A percentile compares a stretch with the other conserved stretches of the same genome.
phyloP scores from a whole-genome alignment of 2,888 invertebrate species.

The Apodemia zela region DNA sequence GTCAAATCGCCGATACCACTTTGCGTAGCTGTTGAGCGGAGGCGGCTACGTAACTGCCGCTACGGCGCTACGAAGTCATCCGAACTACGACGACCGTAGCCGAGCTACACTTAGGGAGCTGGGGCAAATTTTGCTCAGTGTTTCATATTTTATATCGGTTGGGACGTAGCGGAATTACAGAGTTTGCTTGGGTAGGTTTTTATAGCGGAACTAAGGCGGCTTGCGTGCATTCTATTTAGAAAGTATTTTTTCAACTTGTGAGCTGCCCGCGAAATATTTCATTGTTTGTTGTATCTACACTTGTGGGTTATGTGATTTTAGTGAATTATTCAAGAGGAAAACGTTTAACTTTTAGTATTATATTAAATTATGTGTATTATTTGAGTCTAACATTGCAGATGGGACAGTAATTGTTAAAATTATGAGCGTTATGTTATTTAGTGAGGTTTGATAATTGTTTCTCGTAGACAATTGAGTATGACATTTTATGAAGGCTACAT shows the following conservation, averaged over 20 bases:
- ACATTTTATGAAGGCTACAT: background rate
- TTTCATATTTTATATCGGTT: constrained; percentile 78
- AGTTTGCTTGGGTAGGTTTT: constrained; percentile 75
- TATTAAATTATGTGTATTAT: constrained; percentile 27
- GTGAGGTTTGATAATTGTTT: background rate
- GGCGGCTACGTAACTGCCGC: constrained; percentile 66
- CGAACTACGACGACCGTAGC: constrained; percentile 50
- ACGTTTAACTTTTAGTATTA: constrained; percentile 17
- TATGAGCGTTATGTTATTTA: constrained; percentile 3
- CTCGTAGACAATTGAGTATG: background rate
- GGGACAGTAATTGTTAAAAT: background rate
- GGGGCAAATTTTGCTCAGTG: constrained; percentile 68
- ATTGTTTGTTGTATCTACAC: constrained; percentile 61
- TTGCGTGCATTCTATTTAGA: constrained; percentile 59
- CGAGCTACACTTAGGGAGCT: constrained; percentile 47
- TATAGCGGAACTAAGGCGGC: constrained; percentile 64
- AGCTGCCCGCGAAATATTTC: constrained; percentile 56
- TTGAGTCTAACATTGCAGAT: background rate
- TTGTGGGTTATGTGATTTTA: constrained; percentile 64
- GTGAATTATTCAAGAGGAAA: constrained; percentile 38
- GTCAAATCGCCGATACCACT: constrained; percentile 37
- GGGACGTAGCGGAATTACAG: constrained; percentile 65
- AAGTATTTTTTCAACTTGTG: constrained; percentile 60
- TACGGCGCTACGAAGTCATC: constrained; percentile 56
- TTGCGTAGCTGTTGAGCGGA: constrained; percentile 46